Percentiles rank a stretch among this genome's conserved stretches.
Conservation (phyloP, 2,797 vertebrate genomes). For the Pterois miles region DNA sequence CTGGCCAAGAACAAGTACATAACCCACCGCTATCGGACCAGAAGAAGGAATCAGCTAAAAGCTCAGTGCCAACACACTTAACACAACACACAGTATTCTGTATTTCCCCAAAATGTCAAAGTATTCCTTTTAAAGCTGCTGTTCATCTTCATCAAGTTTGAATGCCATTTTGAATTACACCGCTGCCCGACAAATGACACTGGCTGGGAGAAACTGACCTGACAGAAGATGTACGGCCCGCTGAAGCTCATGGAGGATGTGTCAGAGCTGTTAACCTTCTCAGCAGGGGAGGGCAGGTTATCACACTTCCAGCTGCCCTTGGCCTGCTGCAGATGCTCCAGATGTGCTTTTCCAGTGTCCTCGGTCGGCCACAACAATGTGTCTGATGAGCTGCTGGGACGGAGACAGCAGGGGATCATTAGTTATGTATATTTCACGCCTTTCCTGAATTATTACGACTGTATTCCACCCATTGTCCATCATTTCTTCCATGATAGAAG, state of each 20-base stretch:
- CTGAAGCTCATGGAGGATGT: constrained; percentile 73
- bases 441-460: not conserved
- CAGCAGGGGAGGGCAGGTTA: not conserved
- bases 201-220: constrained; percentile 44
- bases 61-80: not conserved
- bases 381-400: constrained; percentile 52
- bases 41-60: not conserved
- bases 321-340: constrained; percentile 8
- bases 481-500: not conserved
- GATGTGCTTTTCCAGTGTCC: not conserved
- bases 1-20: not conserved
- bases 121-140: not conserved
- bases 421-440: not conserved
- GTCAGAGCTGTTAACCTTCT: constrained; percentile 31
- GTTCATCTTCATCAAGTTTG: not conserved
- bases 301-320: constrained; percentile 30
- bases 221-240: constrained; percentile 81
- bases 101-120: not conserved
- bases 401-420: not conserved
- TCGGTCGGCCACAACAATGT: constrained; percentile 21
- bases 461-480: not conserved
- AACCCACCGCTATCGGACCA: not conserved
- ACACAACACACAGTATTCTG: too few species aligned
- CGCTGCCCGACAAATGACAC: not conserved
- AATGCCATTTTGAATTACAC: not conserved